A percentile compares a stretch with the other conserved stretches of the same genome.
Conservation (phyloP, 2,888 invertebrate genomes). For the Tenodera sinensis region DNA sequence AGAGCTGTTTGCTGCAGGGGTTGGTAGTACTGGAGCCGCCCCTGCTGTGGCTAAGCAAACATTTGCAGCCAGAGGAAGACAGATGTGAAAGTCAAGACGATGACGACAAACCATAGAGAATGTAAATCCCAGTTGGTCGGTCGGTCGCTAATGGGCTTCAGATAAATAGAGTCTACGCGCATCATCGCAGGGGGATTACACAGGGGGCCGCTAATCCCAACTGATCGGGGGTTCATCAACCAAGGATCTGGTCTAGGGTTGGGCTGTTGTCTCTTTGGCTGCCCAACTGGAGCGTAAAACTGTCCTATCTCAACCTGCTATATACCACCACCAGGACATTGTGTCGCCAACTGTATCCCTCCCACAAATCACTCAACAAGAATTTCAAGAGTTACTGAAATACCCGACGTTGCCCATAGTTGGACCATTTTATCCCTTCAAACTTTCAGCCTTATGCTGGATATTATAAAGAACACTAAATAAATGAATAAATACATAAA, state of each 20-base stretch:
- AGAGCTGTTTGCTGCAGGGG: no score
- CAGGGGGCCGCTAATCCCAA: conserved; percentile 1
- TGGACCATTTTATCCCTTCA: no score
- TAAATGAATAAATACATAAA: no score
- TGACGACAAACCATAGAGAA: background rate
- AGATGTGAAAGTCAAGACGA: background rate
- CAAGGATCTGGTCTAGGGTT: background rate
- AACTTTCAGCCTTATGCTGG: no score
- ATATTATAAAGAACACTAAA: no score
- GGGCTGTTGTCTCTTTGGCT: background rate
- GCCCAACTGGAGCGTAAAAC: background rate
- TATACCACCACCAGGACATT: no score
- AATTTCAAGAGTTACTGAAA: no score
- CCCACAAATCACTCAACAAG: no score
- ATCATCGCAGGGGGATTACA: conserved; percentile 17
- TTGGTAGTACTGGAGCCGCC: no score
- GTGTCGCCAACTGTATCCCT: no score
- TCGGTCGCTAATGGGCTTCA: conserved; percentile 13
- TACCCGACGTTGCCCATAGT: no score
- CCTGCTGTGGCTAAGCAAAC: background rate
- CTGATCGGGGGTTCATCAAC: conserved; percentile 1
- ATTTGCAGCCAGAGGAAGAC: background rate
- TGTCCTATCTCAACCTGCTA: background rate
- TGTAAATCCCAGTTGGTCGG: conserved; percentile 8
- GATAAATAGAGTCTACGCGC: conserved; percentile 8